A percentile compares a stretch with the other conserved stretches of the same genome.
Conservation (phyloP, 2,888 invertebrate species). For the Dryomyza anilis region DNA sequence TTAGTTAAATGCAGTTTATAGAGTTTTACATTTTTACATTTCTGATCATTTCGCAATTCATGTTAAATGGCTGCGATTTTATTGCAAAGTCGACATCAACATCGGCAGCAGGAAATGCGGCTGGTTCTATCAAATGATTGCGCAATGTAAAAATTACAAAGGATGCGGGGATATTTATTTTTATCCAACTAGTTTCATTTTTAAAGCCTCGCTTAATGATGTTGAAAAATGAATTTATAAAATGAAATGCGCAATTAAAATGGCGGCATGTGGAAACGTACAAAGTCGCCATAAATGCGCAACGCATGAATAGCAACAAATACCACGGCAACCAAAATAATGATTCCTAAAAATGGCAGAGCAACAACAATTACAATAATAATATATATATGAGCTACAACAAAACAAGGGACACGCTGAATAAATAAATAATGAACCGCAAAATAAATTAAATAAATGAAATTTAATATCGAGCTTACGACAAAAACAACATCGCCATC, state of each 20-base stretch:
- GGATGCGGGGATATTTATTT: too few relatives aligned
- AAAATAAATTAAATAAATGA: background rate
- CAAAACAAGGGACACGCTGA: background rate
- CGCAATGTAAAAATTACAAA: background rate
- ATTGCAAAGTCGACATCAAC: background rate
- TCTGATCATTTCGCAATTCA: background rate
- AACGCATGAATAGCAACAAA: background rate
- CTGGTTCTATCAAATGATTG: background rate
- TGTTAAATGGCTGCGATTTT: background rate
- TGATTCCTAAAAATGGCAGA: background rate
- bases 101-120: background rate
- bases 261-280: background rate
- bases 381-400: background rate
- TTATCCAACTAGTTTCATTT: too few relatives aligned
- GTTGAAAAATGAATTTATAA: background rate
- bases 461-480: background rate
- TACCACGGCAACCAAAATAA: background rate
- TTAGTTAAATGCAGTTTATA: slow-evolving; percentile 4
- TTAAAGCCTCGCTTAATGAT: background rate
- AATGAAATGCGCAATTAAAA: background rate
- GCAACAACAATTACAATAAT: background rate
- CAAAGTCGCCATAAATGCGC: background rate
- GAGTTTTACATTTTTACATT: slow-evolving; percentile 1
- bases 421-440: slow-evolving; percentile 6
- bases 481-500: background rate